Conservation (phyloP, 2,797 vertebrate species). For the Dicrostonyx torquatus region DNA sequence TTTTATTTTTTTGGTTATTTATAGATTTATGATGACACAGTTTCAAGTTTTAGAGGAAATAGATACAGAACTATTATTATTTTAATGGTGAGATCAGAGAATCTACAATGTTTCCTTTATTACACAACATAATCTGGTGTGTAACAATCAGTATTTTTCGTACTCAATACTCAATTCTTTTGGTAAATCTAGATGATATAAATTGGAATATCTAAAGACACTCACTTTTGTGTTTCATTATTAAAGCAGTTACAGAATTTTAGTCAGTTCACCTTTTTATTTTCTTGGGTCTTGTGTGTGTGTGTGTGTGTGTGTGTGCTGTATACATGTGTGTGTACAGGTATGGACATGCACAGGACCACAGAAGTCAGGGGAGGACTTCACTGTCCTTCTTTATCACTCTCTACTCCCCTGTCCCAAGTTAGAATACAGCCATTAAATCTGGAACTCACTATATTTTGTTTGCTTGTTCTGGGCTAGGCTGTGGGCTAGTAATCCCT, state of each 20-base stretch:
- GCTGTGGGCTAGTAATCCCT: neutral
- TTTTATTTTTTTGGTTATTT: neutral
- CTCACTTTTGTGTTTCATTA: neutral
- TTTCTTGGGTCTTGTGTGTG: neutral
- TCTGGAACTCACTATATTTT: neutral
- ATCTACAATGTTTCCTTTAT: neutral
- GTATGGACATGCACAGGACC: neutral
- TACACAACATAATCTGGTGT: neutral
- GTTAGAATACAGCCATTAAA: neutral
- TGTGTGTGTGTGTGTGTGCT: neutral
- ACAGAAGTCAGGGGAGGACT: neutral
- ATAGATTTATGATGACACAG: neutral
- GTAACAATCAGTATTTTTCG: conserved; percentile 31
- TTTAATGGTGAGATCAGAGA: neutral
- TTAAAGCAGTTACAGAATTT: conserved; percentile 14
- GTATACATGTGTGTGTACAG: neutral
- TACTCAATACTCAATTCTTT: conserved; percentile 15
- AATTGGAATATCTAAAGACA: conserved; percentile 12
- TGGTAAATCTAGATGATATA: conserved; percentile 32
- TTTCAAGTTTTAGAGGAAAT: conserved; percentile 44
- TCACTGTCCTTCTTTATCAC: neutral
- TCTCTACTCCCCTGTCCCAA: neutral
- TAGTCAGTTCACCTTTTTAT: neutral
- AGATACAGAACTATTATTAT: neutral
- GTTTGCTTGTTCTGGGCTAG: neutral